These are phyloP conservation scores for Syritta pipiens DNA, from an alignment of 2,888 invertebrate genomes.

Conservation along the genomic window DNA sequence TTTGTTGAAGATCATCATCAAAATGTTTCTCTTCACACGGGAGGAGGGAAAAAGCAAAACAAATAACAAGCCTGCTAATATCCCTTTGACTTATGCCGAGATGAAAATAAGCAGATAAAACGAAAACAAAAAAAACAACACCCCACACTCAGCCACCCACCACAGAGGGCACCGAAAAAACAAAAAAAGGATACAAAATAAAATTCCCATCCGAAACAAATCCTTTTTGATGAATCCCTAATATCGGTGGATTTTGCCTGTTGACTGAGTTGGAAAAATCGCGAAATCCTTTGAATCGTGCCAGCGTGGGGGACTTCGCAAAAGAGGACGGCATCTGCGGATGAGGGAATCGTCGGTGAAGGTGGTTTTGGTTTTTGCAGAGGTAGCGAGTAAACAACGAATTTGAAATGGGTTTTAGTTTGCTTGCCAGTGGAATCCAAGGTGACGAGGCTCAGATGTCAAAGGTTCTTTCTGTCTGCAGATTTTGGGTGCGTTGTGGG, in stretches of 20 bases:
- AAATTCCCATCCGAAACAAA: constrained; percentile 56
- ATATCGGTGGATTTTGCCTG: constrained; percentile 67
- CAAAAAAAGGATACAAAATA: constrained; percentile 40
- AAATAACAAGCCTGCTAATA: constrained; percentile 64
- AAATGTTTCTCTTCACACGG: constrained; percentile 33
- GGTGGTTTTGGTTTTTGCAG: too few relatives aligned
- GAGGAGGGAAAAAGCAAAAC: constrained; percentile 18
- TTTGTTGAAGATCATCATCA: constrained; percentile 47
- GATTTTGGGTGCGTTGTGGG: too few relatives aligned
- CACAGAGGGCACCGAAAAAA: background rate
- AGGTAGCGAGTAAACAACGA: too few relatives aligned
- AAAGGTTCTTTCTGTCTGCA: too few relatives aligned
- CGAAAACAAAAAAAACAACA: constrained; percentile 6
- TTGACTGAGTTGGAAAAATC: constrained; percentile 67
- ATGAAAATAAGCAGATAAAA: constrained; percentile 1
- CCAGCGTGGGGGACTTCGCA: too few relatives aligned
- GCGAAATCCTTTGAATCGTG: constrained; percentile 64
- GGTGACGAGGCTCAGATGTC: too few relatives aligned
- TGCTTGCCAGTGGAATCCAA: too few relatives aligned
- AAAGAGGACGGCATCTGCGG: too few relatives aligned
- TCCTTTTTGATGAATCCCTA: constrained; percentile 67
- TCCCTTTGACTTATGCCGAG: constrained; percentile 47
- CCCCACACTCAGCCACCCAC: too few relatives aligned
- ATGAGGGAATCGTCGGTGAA: too few relatives aligned
- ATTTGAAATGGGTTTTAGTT: too few relatives aligned